A percentile compares a stretch with the other conserved stretches of the same genome.
Conservation (phyloP, 2,113 vertebrate genomes). For the Pluvialis apricaria region DNA sequence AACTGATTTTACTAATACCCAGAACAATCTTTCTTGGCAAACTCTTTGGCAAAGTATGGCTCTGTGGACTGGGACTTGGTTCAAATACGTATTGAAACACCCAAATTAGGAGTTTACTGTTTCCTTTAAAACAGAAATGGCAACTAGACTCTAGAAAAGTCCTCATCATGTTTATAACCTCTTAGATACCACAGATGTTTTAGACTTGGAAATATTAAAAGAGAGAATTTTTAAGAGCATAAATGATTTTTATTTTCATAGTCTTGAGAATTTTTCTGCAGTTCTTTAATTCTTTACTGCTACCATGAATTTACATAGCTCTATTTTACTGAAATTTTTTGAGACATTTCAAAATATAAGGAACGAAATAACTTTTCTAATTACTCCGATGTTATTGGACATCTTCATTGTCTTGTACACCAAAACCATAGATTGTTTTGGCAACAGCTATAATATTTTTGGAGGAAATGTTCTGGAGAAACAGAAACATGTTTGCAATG, state of each 20-base stretch:
- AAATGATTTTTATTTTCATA: neutral
- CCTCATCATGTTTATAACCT: neutral
- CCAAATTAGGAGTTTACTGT: neutral
- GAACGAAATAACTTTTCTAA: neutral
- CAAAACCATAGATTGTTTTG: neutral
- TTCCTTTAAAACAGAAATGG: neutral
- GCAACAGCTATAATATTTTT: constrained; percentile 69
- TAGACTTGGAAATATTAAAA: neutral
- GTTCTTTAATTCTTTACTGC: neutral
- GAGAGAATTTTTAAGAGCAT: neutral
- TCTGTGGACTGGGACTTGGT: neutral
- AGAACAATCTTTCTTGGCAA: neutral
- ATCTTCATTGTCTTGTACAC: neutral
- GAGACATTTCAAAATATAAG: neutral
- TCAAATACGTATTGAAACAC: neutral
- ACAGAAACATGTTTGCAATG: constrained; percentile 69
- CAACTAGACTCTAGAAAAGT: neutral
- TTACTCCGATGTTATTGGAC: neutral
- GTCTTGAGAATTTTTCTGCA: neutral
- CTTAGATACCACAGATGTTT: neutral
- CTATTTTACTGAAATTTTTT: neutral
- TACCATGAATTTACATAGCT: neutral
- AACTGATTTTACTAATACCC: neutral
- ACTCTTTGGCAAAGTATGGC: neutral
- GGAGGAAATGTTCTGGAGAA: constrained; percentile 58